Evolutionary conservation across 1,140 invertebrate genomes (phyloP).

Genomic region (Cotesia glomerata): DNA sequence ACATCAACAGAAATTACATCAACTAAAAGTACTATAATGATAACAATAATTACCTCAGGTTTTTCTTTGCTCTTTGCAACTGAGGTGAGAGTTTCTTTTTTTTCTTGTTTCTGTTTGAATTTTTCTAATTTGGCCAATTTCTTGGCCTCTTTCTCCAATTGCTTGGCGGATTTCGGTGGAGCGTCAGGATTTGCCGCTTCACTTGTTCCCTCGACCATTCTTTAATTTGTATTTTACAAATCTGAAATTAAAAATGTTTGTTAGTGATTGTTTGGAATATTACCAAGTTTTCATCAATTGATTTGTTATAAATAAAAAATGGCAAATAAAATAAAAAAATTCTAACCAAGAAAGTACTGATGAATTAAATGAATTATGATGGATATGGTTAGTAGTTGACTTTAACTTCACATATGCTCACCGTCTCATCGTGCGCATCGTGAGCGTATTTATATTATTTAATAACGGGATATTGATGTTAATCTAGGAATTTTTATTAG

Average conservation of each 20-base stretch:
- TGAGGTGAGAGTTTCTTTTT: conserved; percentile 69
- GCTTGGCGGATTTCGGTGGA: conserved; percentile 82
- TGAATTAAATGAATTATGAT: too few relatives aligned
- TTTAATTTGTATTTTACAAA: conserved; percentile 5
- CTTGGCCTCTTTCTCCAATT: conserved; percentile 88
- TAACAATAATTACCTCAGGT: conserved; percentile 65
- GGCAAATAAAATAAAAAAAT: background rate
- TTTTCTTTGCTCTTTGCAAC: conserved; percentile 68
- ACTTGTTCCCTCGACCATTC: conserved; percentile 40
- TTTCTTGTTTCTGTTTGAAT: conserved; percentile 88
- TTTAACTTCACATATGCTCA: too few relatives aligned
- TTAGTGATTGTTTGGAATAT: too few relatives aligned
- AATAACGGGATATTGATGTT: too few relatives aligned
- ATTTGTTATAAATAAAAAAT: too few relatives aligned
- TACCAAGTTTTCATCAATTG: too few relatives aligned
- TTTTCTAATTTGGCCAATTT: conserved; percentile 91
- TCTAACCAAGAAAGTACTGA: background rate
- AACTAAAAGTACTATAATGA: background rate
- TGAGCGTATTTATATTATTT: too few relatives aligned
- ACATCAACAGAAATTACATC: background rate
- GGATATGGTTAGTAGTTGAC: too few relatives aligned
- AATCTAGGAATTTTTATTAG: too few relatives aligned
- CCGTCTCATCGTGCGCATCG: too few relatives aligned
- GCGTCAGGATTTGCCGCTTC: conserved; percentile 32
- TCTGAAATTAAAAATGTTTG: too few relatives aligned